These are phyloP conservation scores for Beris morrisii DNA, from an alignment of 2,888 invertebrate genomes.

Conservation along the genomic window DNA sequence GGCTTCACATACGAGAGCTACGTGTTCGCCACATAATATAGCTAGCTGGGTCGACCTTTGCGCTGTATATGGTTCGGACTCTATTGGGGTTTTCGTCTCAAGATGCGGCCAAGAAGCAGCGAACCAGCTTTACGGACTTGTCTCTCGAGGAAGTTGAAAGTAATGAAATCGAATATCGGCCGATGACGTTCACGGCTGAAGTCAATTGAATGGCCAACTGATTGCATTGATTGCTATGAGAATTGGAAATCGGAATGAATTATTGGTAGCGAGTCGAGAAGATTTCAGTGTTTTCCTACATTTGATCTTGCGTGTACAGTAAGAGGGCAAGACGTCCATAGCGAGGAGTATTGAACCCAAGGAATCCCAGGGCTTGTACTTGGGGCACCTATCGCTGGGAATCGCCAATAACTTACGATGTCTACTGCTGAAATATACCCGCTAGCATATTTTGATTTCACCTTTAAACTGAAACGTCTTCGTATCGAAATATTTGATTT, in stretches of 20 bases:
- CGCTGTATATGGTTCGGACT: background rate
- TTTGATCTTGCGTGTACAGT: slow-evolving; percentile 27
- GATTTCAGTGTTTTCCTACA: slow-evolving; percentile 2
- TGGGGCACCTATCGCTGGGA: too few species aligned
- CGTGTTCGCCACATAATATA: too few species aligned
- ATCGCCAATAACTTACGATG: too few species aligned
- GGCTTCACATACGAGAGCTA: background rate
- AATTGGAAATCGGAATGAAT: slow-evolving; percentile 36
- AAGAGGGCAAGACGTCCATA: background rate
- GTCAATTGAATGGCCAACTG: slow-evolving; percentile 38
- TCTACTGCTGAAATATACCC: too few species aligned
- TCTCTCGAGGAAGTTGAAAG: slow-evolving; percentile 36
- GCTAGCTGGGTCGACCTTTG: too few species aligned
- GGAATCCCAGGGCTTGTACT: too few species aligned
- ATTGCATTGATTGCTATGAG: slow-evolving; percentile 39
- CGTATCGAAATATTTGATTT: too few species aligned
- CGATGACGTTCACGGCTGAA: slow-evolving; percentile 32
- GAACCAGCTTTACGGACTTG: slow-evolving; percentile 16
- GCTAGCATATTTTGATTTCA: too few species aligned
- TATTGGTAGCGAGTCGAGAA: slow-evolving; percentile 29
- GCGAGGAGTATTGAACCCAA: background rate
- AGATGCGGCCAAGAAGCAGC: slow-evolving; percentile 12
- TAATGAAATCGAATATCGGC: slow-evolving; percentile 37
- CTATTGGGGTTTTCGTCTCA: too few species aligned
- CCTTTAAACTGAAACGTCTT: too few species aligned